Percentiles rank a stretch among this genome's conserved stretches.
These are phyloP conservation scores for Trogon surrucura DNA, from an alignment of 2,113 vertebrate species.

Conservation along the genomic window DNA sequence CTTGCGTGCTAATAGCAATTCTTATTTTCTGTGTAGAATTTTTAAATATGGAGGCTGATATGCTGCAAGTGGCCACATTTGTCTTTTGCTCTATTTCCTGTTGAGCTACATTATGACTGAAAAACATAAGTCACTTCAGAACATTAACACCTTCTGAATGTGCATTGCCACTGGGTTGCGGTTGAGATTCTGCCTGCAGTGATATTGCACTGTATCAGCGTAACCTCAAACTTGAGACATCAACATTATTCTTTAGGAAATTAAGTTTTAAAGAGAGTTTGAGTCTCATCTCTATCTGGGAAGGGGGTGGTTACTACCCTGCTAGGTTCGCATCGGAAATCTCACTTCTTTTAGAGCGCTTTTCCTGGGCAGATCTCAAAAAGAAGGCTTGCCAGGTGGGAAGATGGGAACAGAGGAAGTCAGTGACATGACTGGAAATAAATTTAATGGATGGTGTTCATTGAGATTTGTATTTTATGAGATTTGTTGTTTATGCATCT, in stretches of 20 bases:
- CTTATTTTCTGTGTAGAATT: background rate
- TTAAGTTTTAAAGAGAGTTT: background rate
- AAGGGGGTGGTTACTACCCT: background rate
- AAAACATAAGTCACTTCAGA: background rate
- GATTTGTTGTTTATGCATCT: background rate
- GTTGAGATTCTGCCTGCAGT: background rate
- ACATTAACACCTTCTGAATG: background rate
- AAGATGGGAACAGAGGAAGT: background rate
- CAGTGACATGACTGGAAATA: background rate
- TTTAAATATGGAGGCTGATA: background rate
- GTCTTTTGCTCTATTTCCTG: background rate
- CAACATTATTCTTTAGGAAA: background rate
- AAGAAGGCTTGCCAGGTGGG: background rate
- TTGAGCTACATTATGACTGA: background rate
- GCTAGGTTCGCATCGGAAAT: background rate
- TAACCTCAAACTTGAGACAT: background rate
- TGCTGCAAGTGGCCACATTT: background rate
- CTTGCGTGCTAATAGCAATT: background rate
- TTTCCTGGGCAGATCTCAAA: background rate
- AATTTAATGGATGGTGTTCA: background rate
- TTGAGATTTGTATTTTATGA: background rate
- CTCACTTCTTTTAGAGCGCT: background rate
- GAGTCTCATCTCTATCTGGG: background rate
- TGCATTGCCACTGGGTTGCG: background rate
- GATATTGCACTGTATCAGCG: background rate